A percentile compares a stretch with the other conserved stretches of the same genome.
Evolutionary conservation across 2,888 invertebrate species (phyloP).

Genomic region (Metellina segmentata): DNA sequence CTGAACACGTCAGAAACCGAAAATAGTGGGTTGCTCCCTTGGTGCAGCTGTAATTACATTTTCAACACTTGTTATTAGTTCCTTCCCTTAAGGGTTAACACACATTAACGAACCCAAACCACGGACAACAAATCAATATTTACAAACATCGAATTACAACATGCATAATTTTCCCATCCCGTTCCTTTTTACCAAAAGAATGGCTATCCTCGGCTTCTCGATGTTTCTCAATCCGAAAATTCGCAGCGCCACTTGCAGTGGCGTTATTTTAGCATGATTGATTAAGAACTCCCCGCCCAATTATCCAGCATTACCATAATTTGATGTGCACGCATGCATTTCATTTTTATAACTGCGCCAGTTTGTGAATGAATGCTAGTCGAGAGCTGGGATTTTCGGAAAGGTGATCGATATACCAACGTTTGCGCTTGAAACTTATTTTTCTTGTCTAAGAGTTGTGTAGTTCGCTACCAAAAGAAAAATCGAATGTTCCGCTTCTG

Average conservation of each 20-base stretch:
- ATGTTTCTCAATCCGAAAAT: too few species aligned
- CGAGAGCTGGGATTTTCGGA: constrained; percentile 8
- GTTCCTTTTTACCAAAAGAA: too few species aligned
- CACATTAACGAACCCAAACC: too few species aligned
- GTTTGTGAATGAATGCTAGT: constrained; percentile 28
- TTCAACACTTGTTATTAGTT: too few species aligned
- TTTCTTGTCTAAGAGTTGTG: background rate
- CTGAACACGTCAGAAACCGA: too few species aligned
- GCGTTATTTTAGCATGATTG: constrained; percentile 1
- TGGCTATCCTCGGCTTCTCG: too few species aligned
- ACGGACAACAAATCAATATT: too few species aligned
- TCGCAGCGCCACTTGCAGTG: background rate
- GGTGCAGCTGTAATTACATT: too few species aligned
- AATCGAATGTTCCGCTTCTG: constrained; percentile 12
- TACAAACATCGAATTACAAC: too few species aligned
- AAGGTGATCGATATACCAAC: constrained; percentile 22
- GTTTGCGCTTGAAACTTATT: background rate
- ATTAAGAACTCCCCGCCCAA: constrained; percentile 13
- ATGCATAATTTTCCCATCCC: too few species aligned
- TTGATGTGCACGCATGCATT: constrained; percentile 3
- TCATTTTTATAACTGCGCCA: constrained; percentile 22
- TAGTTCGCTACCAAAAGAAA: constrained; percentile 1
- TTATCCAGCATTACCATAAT: constrained; percentile 26
- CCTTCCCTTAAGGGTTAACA: too few species aligned
- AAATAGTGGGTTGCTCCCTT: too few species aligned